Evolutionary conservation across 64 coral and sea anemone species (phyloP).

Genomic region (Acropora tenuis): DNA sequence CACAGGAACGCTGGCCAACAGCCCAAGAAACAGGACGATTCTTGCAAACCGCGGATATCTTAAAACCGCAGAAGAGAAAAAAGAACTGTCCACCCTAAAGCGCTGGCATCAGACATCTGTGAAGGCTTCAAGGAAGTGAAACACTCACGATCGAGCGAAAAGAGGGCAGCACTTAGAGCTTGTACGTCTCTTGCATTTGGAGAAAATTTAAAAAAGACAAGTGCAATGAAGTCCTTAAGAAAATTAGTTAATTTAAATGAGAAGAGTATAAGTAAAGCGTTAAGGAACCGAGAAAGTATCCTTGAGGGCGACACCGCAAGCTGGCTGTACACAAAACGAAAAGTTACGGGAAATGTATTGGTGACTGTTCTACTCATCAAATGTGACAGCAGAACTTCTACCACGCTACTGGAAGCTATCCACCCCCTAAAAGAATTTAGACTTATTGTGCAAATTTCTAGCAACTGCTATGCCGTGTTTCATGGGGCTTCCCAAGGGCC

Average conservation of each 20-base stretch:
- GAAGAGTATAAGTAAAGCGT: conserved; percentile 15
- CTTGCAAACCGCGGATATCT: not conserved
- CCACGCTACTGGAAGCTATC: too few species aligned
- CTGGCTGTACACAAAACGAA: conserved; percentile 18
- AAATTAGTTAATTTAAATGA: conserved; percentile 7
- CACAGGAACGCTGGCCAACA: not conserved
- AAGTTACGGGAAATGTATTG: not conserved
- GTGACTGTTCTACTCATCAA: too few species aligned
- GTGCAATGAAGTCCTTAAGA: not conserved
- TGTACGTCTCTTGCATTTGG: conserved; percentile 42
- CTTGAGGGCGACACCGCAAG: not conserved
- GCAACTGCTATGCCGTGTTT: too few species aligned
- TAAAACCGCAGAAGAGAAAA: not conserved
- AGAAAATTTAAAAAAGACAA: conserved; percentile 11
- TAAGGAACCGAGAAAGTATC: not conserved
- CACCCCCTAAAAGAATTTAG: too few species aligned
- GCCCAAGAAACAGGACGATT: conserved; percentile 21
- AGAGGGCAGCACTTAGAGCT: not conserved
- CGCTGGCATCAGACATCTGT: conserved; percentile 35
- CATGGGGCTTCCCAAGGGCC: too few species aligned
- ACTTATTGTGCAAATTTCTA: too few species aligned
- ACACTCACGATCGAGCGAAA: not conserved
- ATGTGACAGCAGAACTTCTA: too few species aligned
- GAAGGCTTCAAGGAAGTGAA: not conserved
- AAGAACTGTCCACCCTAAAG: conserved; percentile 5